These are phyloP conservation scores for Otus scops DNA, from an alignment of 2,797 vertebrate species.

Conservation along the genomic window DNA sequence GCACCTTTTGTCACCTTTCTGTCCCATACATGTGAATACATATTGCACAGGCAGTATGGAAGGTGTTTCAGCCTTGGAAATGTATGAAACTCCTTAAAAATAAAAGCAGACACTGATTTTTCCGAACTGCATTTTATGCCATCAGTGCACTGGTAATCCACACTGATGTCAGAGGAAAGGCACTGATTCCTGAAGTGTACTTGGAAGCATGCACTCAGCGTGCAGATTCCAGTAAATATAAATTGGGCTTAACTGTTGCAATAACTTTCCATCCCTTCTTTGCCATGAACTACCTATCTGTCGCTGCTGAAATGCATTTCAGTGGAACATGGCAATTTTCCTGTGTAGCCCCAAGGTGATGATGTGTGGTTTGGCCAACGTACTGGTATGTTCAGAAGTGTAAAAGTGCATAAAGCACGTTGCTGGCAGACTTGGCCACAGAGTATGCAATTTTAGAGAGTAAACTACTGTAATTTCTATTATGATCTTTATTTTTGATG, in stretches of 20 bases:
- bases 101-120: neutral
- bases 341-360: constrained; percentile 1
- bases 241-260: neutral
- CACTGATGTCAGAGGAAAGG: constrained; percentile 6
- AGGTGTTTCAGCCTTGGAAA: neutral
- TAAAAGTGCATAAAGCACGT: constrained; percentile 49
- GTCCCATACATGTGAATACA: accelerated
- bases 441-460: neutral
- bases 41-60: neutral
- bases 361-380: constrained; percentile 35
- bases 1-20: neutral
- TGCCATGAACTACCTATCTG: neutral
- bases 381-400: neutral
- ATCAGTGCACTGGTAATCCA: neutral
- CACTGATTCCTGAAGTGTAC: neutral
- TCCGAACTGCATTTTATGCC: neutral
- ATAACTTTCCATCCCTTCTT: neutral
- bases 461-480: constrained; percentile 47
- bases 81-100: neutral
- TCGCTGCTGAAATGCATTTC: neutral
- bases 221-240: constrained; percentile 1
- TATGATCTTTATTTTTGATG: neutral
- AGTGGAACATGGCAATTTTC: neutral
- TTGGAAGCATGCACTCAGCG: neutral
- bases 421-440: constrained; percentile 16